These are phyloP conservation scores for Oedothorax gibbosus DNA, from an alignment of 1,140 invertebrate genomes.

Conservation along the genomic window DNA sequence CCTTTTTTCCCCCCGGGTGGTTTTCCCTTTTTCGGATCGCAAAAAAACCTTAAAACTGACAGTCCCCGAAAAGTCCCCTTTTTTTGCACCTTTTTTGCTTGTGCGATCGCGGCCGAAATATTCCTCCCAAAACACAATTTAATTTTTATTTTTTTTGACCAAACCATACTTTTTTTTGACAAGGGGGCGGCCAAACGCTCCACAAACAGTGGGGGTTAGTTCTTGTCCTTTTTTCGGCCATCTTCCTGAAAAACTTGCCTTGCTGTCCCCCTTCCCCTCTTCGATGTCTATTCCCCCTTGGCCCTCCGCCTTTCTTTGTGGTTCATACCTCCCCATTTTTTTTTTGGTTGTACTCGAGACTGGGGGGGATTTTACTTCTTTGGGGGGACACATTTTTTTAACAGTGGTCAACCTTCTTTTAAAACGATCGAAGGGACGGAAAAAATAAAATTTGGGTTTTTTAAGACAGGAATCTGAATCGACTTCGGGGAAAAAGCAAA, in stretches of 20 bases:
- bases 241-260: constrained; percentile 87
- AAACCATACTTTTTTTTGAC: constrained; percentile 89
- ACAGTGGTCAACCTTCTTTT: constrained; percentile 69
- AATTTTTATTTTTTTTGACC: no score
- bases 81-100: background rate
- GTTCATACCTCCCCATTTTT: constrained; percentile 83
- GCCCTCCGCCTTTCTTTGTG: constrained; percentile 97
- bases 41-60: background rate
- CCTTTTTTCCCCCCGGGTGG: background rate
- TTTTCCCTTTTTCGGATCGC: background rate
- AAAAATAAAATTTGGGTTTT: constrained; percentile 80
- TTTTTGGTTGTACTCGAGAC: constrained; percentile 83
- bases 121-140: constrained; percentile 91
- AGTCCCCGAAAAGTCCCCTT: background rate
- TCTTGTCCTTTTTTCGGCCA: constrained; percentile 97
- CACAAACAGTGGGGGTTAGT: constrained; percentile 87
- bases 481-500: constrained; percentile 79
- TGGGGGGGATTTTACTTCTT: constrained; percentile 79
- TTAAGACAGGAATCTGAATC: constrained; percentile 76
- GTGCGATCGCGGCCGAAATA: constrained; percentile 77
- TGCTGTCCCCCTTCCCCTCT: constrained; percentile 92
- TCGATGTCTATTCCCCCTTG: constrained; percentile 92
- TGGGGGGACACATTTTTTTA: constrained; percentile 70
- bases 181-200: constrained; percentile 80
- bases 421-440: constrained; percentile 73